Conservation (phyloP, 2,888 invertebrate genomes). For the Belgica antarctica region DNA sequence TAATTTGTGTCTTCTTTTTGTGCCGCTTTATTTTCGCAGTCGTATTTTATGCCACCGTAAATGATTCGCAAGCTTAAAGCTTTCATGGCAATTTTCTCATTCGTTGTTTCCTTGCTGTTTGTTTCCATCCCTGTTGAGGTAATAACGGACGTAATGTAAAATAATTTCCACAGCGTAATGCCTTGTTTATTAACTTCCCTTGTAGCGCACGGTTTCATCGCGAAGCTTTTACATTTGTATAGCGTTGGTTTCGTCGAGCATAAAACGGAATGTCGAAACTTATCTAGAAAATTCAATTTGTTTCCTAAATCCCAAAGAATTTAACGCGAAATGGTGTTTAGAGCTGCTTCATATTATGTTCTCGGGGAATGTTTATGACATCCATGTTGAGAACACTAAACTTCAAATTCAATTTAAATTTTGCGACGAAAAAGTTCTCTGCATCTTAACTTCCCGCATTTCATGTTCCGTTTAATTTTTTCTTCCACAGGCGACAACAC, state of each 20-base stretch:
- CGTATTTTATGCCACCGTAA: no score
- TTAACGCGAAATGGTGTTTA: constrained; percentile 5
- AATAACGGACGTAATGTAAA: constrained; percentile 15
- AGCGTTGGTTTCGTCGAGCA: background rate
- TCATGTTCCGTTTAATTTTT: background rate
- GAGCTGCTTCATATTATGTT: constrained; percentile 13
- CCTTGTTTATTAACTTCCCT: constrained; percentile 13
- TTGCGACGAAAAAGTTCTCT: background rate
- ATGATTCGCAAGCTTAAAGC: no score
- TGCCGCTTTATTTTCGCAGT: no score
- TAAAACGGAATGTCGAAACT: constrained; percentile 5
- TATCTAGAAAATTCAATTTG: constrained; percentile 21
- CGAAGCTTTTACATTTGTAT: background rate
- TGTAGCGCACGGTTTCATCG: background rate
- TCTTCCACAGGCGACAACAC: constrained; percentile 86
- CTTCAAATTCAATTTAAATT: constrained; percentile 26
- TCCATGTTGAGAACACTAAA: constrained; percentile 6
- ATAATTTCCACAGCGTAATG: background rate
- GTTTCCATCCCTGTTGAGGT: no score
- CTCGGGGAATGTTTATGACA: constrained; percentile 20
- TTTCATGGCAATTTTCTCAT: no score
- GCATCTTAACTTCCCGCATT: background rate
- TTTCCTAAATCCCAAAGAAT: constrained; percentile 10
- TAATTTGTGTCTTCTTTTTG: no score
- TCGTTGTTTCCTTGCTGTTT: no score